Evolutionary conservation across 2,797 vertebrate genomes (phyloP).

Genomic region (Emys orbicularis): DNA sequence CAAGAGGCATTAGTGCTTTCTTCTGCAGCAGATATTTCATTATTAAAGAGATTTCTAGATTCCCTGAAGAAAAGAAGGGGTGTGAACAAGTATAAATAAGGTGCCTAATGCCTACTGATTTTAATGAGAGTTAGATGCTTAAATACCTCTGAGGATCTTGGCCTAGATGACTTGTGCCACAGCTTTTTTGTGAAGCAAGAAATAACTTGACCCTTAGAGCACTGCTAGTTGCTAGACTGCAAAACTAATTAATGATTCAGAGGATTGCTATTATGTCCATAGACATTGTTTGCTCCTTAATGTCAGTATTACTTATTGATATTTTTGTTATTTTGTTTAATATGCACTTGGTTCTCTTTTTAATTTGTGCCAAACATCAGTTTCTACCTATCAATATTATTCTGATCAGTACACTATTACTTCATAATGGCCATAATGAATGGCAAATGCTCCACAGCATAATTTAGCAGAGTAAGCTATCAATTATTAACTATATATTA

Average conservation of each 20-base stretch:
- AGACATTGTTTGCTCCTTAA: background rate
- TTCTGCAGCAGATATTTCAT: background rate
- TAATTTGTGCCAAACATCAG: background rate
- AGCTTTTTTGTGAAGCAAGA: background rate
- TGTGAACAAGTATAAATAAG: background rate
- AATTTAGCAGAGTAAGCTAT: background rate
- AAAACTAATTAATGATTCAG: slow-evolving; percentile 9
- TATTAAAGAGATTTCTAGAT: background rate
- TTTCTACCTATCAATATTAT: background rate
- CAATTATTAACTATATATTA: background rate
- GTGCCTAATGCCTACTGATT: background rate
- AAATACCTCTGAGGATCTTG: background rate
- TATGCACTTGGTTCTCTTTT: background rate
- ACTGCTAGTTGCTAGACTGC: slow-evolving; percentile 21
- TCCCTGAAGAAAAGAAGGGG: background rate
- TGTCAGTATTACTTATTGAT: background rate
- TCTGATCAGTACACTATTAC: background rate
- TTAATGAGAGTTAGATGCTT: background rate
- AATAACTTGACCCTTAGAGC: slow-evolving; percentile 5
- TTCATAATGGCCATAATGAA: background rate
- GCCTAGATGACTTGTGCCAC: background rate
- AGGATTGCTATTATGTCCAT: background rate
- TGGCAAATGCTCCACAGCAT: background rate
- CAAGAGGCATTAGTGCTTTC: background rate
- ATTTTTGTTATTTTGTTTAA: background rate